Evolutionary conservation across 2,797 vertebrate species (phyloP).

Genomic region (Spinibarbus caldwelli): DNA sequence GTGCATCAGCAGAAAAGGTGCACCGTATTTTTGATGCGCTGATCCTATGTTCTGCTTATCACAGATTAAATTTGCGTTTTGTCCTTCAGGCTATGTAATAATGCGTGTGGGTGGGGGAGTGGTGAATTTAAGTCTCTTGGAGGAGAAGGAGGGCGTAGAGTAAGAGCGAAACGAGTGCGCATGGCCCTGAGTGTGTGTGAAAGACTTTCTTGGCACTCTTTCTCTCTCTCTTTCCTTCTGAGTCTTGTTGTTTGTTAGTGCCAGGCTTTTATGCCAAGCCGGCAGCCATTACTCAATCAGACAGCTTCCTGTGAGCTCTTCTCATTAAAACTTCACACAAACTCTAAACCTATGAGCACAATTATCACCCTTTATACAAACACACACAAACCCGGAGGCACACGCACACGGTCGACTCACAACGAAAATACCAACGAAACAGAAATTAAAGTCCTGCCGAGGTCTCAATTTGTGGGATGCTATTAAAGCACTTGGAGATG

Average conservation of each 20-base stretch:
- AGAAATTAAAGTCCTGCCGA: not conserved
- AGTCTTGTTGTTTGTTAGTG: slow-evolving; percentile 68
- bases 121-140: slow-evolving; percentile 43
- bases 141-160: slow-evolving; percentile 42
- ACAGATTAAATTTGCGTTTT: slow-evolving; percentile 79
- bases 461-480: not conserved
- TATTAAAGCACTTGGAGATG: not conserved
- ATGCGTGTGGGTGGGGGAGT: slow-evolving; percentile 38
- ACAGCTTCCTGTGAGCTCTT: slow-evolving; percentile 71
- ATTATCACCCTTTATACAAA: slow-evolving; percentile 67
- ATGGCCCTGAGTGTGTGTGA: slow-evolving; percentile 33
- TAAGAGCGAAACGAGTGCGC: slow-evolving; percentile 51
- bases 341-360: slow-evolving; percentile 63
- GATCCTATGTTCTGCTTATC: slow-evolving; percentile 80
- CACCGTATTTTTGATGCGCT: slow-evolving; percentile 70
- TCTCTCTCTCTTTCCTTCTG: slow-evolving; percentile 64
- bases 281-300: slow-evolving; percentile 73
- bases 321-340: slow-evolving; percentile 73
- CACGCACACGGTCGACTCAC: not conserved
- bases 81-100: slow-evolving; percentile 78
- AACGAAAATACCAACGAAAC: not conserved
- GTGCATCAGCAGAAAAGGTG: slow-evolving; percentile 71
- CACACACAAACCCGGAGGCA: not conserved
- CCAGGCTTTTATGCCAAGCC: slow-evolving; percentile 70
- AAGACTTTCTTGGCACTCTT: slow-evolving; percentile 52